A percentile compares a stretch with the other conserved stretches of the same genome.
Evolutionary conservation across 1,140 invertebrate genomes (phyloP).

Genomic region (Pogonognathellus flavescens): DNA sequence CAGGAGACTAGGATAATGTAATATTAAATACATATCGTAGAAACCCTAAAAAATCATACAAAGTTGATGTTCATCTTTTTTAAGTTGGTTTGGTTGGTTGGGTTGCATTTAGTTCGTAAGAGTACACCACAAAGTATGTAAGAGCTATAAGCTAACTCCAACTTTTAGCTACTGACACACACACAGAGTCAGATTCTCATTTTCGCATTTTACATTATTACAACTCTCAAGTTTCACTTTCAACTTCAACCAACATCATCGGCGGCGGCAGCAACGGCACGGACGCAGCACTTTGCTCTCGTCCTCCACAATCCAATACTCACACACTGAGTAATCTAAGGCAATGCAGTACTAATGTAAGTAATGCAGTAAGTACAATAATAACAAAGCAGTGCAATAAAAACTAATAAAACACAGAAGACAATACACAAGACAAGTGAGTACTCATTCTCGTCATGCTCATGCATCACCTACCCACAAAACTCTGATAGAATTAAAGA

Average conservation of each 20-base stretch:
- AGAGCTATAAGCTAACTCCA: neutral
- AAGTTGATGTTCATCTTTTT: slow-evolving; percentile 47
- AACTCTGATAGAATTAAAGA: slow-evolving; percentile 40
- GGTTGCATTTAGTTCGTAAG: no score
- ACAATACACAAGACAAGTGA: slow-evolving; percentile 10
- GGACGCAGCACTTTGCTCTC: slow-evolving; percentile 42
- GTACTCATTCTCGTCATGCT: slow-evolving; percentile 39
- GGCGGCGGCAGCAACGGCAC: slow-evolving; percentile 42
- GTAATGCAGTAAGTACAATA: slow-evolving; percentile 18
- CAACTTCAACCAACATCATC: slow-evolving; percentile 40
- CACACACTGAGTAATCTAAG: neutral
- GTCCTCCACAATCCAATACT: neutral
- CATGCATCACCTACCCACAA: slow-evolving; percentile 47
- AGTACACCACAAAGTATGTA: neutral
- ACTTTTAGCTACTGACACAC: neutral
- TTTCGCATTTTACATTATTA: slow-evolving; percentile 15
- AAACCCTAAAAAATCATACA: slow-evolving; percentile 27
- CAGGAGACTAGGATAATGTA: neutral
- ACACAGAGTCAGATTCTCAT: neutral
- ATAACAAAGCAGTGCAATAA: slow-evolving; percentile 9
- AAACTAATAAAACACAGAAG: slow-evolving; percentile 4
- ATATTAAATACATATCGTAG: slow-evolving; percentile 3
- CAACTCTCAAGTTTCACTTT: slow-evolving; percentile 46
- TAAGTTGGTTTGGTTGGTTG: neutral
- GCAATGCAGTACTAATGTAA: slow-evolving; percentile 20